Base-by-base conservation (phyloP, 1,140 invertebrate species). In the Pogonognathellus flavescens region DNA sequence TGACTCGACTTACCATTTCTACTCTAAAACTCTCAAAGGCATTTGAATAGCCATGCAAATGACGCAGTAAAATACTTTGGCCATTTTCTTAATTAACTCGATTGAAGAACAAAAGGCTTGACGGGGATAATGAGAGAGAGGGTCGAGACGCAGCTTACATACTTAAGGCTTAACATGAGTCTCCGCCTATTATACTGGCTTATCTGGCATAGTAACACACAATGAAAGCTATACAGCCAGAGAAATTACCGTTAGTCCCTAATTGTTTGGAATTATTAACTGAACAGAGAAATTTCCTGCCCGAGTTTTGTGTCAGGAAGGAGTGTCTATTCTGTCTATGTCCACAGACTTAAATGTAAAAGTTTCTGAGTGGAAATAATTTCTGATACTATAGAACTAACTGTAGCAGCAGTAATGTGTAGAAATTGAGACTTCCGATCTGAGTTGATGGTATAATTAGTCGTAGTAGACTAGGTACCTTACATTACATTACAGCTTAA, bases 61-160 rank as follows among this genome's bases (percentile, higher is more conserved):
- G 62, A 72, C 20, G 50, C 20, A 53, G 60, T 84, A 84, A 84
- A 84, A 70, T 70, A 72, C 62, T 66, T 70, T 55, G 16, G 22
- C 59, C 62, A 70, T 84, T 72, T 84, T 72, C 83, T 84, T 84
- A 84, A 84, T 84, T 84, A 84, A 84, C 83, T 84, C 60, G 49
- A 84, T 62, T 66, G 53, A 50, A 18, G 83, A 70, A 84, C 62
- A 70, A 76, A 72, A 76, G 70, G 70, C 70, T 76, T 76, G 70
- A n/a, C 25, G 70, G 70, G 70, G 70, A 76, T 76, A 76, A 76
- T 76, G 70, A 76, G 70, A 76, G 41, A 18, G 41, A 50, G 41
- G n/a, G 7, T 76, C 41, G 25, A 25, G 22, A 66, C 22, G 62
- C 10, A 66, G 62, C 20, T 66, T 25, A 66, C 22, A 10, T 66